Evolutionary conservation across 35 echinoderm and acorn worm species (phyloP).

Genomic region (Lytechinus pictus): DNA sequence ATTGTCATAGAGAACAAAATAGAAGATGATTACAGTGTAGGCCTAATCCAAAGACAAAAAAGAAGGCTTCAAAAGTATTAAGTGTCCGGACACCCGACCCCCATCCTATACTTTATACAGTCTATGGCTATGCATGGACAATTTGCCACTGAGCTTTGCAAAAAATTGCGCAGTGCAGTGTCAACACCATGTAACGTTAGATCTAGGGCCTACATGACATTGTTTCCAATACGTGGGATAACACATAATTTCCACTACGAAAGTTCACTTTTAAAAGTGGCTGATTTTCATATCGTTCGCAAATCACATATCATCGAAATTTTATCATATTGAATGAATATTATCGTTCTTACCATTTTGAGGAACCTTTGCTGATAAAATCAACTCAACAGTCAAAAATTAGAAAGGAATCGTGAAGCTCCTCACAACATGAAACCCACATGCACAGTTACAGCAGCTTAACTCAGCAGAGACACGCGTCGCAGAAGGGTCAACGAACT

Average conservation of each 20-base stretch:
- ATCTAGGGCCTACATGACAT: neutral
- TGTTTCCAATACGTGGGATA: neutral
- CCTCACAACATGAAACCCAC: neutral
- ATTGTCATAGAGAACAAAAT: no score
- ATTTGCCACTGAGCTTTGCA: no score
- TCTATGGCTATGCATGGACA: no score
- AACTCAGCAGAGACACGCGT: no score
- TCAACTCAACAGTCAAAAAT: neutral
- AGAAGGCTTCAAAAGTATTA: no score
- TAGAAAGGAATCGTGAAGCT: neutral
- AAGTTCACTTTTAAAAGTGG: neutral
- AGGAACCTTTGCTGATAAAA: neutral
- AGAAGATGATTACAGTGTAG: no score
- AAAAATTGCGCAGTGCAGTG: no score
- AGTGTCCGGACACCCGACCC: no score
- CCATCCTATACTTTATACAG: no score
- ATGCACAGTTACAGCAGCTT: neutral
- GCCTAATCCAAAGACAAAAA: no score
- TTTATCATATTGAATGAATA: neutral
- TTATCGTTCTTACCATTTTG: neutral
- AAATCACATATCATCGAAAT: neutral
- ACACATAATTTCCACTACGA: neutral
- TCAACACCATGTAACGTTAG: no score
- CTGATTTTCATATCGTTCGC: neutral
- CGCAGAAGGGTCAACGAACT: neutral